A percentile compares a stretch with the other conserved stretches of the same genome.
Conservation (phyloP, 2,113 vertebrate species). For the Vulpes lagopus region DNA sequence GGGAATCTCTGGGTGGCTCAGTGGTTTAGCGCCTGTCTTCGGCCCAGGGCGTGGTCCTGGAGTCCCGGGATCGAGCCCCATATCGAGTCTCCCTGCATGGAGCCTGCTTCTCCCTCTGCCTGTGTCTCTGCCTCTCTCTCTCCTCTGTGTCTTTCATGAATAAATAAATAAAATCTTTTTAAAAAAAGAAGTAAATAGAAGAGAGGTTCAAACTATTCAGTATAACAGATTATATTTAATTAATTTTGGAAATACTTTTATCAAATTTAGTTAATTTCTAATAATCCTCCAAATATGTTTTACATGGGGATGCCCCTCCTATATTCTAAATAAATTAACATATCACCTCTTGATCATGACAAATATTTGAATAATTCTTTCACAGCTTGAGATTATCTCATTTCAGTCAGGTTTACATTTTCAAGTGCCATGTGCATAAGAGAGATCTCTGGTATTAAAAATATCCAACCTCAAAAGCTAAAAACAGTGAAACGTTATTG, state of each 20-base stretch:
- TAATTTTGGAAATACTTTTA: neutral
- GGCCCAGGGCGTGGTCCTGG: no score
- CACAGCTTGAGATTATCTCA: neutral
- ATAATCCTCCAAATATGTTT: neutral
- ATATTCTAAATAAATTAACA: constrained; percentile 10
- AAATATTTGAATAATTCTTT: constrained; percentile 25
- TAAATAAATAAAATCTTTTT: no score
- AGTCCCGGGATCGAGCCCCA: no score
- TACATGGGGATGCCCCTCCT: neutral
- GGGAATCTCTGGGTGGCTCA: neutral
- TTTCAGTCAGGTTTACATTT: constrained; percentile 23
- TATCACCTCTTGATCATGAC: neutral
- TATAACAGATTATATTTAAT: neutral
- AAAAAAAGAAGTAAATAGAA: neutral
- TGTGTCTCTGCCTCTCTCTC: no score
- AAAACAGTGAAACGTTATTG: neutral
- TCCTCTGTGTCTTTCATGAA: no score
- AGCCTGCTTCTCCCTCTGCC: no score
- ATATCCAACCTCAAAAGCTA: neutral
- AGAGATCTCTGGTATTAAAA: constrained; percentile 22
- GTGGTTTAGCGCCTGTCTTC: no score
- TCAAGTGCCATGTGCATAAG: neutral
- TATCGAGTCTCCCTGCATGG: no score
- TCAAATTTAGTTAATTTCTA: neutral
- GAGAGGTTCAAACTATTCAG: neutral